Evolutionary conservation across 1,140 invertebrate genomes (phyloP).

Genomic region (Lerema accius): DNA sequence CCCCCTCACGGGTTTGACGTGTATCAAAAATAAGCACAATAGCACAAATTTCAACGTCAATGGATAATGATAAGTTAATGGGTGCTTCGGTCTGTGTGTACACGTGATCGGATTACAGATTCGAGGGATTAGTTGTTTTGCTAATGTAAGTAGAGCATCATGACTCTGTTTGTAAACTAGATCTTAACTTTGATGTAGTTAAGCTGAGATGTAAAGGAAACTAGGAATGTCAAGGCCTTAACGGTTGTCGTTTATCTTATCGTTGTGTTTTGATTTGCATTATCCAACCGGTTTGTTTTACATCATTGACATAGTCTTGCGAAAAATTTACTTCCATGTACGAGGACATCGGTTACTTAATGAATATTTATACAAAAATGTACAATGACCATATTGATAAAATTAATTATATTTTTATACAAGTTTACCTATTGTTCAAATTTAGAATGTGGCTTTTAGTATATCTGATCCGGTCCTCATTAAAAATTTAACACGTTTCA

Average conservation of each 20-base stretch:
- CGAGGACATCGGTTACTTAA: too few species aligned
- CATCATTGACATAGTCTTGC: conserved; percentile 24
- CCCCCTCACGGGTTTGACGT: conserved; percentile 26
- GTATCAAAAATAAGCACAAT: conserved; percentile 17
- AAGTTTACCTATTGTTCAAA: too few species aligned
- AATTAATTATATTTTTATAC: too few species aligned
- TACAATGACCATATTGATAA: too few species aligned
- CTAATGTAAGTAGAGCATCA: conserved; percentile 61
- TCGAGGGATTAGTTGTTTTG: conserved; percentile 61
- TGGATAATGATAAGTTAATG: conserved; percentile 60
- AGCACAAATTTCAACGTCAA: conserved; percentile 21
- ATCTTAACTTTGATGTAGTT: conserved; percentile 40
- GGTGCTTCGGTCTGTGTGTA: conserved; percentile 49
- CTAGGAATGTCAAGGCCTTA: conserved; percentile 51
- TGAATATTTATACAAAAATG: too few species aligned
- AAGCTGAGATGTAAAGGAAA: conserved; percentile 23
- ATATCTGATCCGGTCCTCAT: too few species aligned
- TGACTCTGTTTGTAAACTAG: conserved; percentile 51
- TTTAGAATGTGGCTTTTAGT: too few species aligned
- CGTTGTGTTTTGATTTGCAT: conserved; percentile 43
- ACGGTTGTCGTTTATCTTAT: conserved; percentile 59
- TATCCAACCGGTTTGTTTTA: conserved; percentile 39
- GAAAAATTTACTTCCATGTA: conserved; percentile 9
- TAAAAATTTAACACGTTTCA: too few species aligned
- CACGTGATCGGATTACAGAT: conserved; percentile 68